Evolutionary conservation across 2,113 vertebrate species (phyloP).

Genomic region (Vulpes ferrilata): DNA sequence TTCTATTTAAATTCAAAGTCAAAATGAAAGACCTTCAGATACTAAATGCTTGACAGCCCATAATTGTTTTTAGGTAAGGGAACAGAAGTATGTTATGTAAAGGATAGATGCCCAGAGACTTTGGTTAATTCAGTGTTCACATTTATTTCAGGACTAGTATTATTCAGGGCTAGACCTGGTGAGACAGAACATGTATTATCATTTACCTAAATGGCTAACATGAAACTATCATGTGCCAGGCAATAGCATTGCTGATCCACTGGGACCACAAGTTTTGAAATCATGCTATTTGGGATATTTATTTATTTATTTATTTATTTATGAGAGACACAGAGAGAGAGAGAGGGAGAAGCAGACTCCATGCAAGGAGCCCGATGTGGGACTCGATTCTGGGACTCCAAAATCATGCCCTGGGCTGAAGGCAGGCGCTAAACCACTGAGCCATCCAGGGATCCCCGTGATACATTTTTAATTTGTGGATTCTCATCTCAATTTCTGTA

Average conservation of each 20-base stretch:
- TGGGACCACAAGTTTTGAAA: conserved; percentile 4
- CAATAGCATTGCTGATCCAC: neutral
- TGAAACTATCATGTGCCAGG: neutral
- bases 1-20: conserved; percentile 37
- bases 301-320: no score
- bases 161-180: neutral
- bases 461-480: conserved; percentile 15
- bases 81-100: neutral
- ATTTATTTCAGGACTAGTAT: neutral
- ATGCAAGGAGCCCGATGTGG: no score
- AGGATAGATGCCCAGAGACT: neutral
- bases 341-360: no score
- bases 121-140: neutral
- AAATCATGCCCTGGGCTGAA: no score
- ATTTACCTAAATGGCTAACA: neutral
- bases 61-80: conserved; percentile 11
- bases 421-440: no score
- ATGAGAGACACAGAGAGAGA: no score
- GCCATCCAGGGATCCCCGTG: no score
- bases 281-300: neutral
- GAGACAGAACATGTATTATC: neutral
- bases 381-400: no score
- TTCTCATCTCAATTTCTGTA: conserved; percentile 21
- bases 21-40: neutral
- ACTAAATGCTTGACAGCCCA: conserved; percentile 2